Percentiles rank a stretch among this genome's conserved stretches.
These are phyloP conservation scores for Oreochromis tanganicae DNA, from an alignment of 2,113 vertebrate genomes.

Conservation along the genomic window DNA sequence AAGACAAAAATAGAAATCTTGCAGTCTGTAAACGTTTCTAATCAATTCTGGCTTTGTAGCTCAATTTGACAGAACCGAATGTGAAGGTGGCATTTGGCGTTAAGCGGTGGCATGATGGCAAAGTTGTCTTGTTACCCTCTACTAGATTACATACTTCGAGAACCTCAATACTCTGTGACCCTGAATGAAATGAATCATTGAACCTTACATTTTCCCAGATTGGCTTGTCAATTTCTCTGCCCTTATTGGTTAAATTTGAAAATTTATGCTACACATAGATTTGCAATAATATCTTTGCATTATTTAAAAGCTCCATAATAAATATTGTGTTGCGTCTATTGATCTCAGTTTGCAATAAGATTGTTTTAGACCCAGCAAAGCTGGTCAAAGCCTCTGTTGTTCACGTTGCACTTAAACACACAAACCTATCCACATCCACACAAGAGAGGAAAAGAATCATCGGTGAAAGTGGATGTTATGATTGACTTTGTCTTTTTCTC, in stretches of 20 bases:
- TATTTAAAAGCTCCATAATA: background rate
- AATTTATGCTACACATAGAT: background rate
- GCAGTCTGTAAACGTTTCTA: rapidly evolving
- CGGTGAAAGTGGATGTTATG: background rate
- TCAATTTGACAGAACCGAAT: background rate
- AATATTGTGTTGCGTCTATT: background rate
- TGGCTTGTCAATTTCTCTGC: background rate
- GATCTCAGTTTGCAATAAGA: background rate
- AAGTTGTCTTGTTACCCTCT: background rate
- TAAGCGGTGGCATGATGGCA: background rate
- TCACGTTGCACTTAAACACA: background rate
- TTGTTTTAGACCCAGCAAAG: background rate
- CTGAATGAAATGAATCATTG: background rate
- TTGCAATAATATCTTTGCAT: background rate
- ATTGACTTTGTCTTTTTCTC: background rate
- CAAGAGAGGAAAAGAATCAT: background rate
- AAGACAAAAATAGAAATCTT: background rate
- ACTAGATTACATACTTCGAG: background rate
- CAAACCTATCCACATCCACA: background rate
- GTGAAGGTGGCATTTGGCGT: rapidly evolving
- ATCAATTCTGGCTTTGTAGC: background rate
- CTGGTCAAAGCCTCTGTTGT: background rate
- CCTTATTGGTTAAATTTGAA: background rate
- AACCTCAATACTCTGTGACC: background rate
- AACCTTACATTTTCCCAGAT: background rate